Evolutionary conservation across 2,797 vertebrate genomes (phyloP), one percentile per base, ranked within the genome.

Genomic region (Hapalemur alaotrensis): DNA sequence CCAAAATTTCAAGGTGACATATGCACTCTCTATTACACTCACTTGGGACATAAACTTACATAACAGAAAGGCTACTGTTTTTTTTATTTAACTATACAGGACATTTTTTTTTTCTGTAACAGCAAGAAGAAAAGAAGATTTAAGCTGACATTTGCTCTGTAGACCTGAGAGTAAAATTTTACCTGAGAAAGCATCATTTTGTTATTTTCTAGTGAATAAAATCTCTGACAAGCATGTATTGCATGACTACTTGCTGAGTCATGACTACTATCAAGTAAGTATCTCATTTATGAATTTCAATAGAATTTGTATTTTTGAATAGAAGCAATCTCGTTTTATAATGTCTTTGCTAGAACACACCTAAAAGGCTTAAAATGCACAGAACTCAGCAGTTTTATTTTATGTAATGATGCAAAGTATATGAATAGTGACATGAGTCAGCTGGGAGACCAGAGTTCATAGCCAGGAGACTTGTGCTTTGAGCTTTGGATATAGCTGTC

Each of bases 211-310:
- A 38, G 4, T 78, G 52, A 91, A 63, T 96, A 81, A 18, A 76
- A 91, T 89, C 48, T 75, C 23, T 61, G 32, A 63, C 52, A 93
- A 80, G 25, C n/a, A n/a, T 69, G 9, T 80, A 48, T 72, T 54
- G 13, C 57, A 70, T 73, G n/a, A 35, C 28, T 93, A 41, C 28
- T 88, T 70, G 23, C 43, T 88, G 95, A 95, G 43, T 85, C 81
- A 84, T 92, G 52, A 78, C 23, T 61, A 91, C 48, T 78, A 88
- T 28, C 69, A 94, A 90, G 61, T 89, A 86, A 95, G 89, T 57
- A 96, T 52, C n/a, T 83, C 32, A 65, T 76, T 85, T 91, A 94
- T 92, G 43, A 52, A 89, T 94, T 87, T 83, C 83, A 96, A 82
- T 91, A 38, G 5, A 80, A 25, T 89, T 96, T 80, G 80, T 87